Evolutionary conservation across 2,113 vertebrate species (phyloP).

Genomic region (Gasterosteus aculeatus): DNA sequence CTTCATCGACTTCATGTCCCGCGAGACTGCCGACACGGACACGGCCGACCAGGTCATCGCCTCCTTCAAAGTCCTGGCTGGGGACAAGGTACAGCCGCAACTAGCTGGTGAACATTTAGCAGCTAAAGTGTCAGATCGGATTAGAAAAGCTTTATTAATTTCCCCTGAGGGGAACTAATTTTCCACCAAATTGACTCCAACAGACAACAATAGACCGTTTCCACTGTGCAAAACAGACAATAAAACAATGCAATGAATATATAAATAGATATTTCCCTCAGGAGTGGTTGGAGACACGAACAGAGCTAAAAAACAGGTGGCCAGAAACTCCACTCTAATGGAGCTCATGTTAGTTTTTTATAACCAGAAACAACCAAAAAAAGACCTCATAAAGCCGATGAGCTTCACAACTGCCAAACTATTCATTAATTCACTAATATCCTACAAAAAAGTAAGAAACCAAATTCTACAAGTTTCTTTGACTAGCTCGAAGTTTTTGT

Average conservation of each 20-base stretch:
- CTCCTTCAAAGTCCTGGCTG: constrained; percentile 98
- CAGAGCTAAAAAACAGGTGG: neutral
- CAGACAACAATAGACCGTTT: too few species aligned
- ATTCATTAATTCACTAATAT: neutral
- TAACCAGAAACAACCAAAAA: neutral
- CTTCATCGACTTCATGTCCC: constrained; percentile 99
- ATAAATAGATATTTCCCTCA: too few species aligned
- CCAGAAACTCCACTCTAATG: neutral
- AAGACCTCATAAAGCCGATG: neutral
- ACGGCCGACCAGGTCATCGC: constrained; percentile 99
- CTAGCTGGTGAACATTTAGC: too few species aligned
- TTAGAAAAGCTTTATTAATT: too few species aligned
- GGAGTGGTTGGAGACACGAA: too few species aligned
- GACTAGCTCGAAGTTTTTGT: neutral
- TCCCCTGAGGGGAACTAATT: too few species aligned
- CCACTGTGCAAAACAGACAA: too few species aligned
- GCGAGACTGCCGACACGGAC: constrained; percentile 96
- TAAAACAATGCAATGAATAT: too few species aligned
- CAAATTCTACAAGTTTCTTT: neutral
- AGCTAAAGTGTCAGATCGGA: too few species aligned
- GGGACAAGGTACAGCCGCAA: constrained; percentile 88
- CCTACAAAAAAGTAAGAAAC: neutral
- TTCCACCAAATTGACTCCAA: too few species aligned
- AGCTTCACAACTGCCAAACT: neutral
- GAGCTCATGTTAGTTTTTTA: neutral